These are phyloP conservation scores for Lamellibrachia satsuma DNA, from an alignment of 2,888 invertebrate genomes.

Conservation along the genomic window DNA sequence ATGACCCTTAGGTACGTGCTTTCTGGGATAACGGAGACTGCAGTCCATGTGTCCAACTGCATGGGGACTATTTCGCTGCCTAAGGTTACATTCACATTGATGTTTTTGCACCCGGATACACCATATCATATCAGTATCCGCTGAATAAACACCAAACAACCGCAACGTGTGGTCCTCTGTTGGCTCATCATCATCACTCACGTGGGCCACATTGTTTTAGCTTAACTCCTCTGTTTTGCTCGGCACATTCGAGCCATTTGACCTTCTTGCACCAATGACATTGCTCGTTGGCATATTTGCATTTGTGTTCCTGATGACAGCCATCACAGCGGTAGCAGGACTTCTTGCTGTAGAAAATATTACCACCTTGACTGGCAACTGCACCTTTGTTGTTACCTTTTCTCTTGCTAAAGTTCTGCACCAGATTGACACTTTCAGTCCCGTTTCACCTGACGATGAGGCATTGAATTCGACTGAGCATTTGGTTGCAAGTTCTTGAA, in stretches of 20 bases:
- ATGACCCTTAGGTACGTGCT: background rate
- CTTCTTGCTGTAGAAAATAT: background rate
- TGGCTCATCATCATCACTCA: background rate
- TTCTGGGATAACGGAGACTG: background rate
- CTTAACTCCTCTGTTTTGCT: slow-evolving; percentile 7
- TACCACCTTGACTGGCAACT: background rate
- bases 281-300: background rate
- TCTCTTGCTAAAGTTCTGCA: background rate
- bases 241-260: background rate
- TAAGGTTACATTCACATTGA: background rate
- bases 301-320: background rate
- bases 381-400: background rate
- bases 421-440: background rate
- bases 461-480: background rate
- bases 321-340: background rate
- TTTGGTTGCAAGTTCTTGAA: background rate
- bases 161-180: background rate
- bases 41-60: background rate
- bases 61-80: background rate
- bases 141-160: background rate
- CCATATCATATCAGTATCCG: background rate
- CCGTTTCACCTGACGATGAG: background rate
- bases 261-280: background rate
- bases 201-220: background rate
- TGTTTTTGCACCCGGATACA: background rate